Conservation (phyloP, 2,888 invertebrate species). For the Hemicrepidius hirtus region DNA sequence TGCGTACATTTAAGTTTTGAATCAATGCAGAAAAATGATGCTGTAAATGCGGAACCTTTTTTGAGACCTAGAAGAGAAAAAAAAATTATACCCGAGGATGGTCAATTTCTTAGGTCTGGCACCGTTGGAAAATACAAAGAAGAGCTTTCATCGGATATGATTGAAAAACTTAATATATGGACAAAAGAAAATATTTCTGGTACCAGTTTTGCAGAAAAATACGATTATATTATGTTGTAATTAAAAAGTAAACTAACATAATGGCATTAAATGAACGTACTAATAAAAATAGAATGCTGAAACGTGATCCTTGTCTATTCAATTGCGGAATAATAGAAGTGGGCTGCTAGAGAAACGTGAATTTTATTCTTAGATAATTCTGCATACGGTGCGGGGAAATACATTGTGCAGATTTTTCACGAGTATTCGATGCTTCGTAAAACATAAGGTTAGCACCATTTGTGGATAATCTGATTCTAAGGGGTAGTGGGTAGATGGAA, state of each 20-base stretch:
- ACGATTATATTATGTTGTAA: neutral
- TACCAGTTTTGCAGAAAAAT: neutral
- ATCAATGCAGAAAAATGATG: conserved; percentile 73
- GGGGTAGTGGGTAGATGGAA: no score
- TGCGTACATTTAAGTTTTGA: conserved; percentile 72
- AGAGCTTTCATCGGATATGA: neutral
- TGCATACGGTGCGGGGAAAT: no score
- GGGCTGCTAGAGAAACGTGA: no score
- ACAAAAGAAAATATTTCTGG: neutral
- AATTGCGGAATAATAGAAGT: no score
- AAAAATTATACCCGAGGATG: neutral
- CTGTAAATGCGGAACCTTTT: conserved; percentile 67
- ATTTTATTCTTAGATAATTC: no score
- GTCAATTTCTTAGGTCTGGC: conserved; percentile 3
- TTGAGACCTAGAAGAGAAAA: conserved; percentile 7
- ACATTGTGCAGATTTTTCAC: no score
- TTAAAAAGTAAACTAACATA: neutral
- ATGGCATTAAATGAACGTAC: neutral
- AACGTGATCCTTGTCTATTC: no score
- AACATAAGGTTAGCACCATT: no score
- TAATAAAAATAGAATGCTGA: no score
- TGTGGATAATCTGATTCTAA: no score
- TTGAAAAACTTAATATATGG: conserved; percentile 2
- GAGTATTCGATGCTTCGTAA: no score
- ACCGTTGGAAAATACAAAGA: conserved; percentile 10